Conservation (phyloP, 2,888 invertebrate species). For the Callyntrura guangdongensis region DNA sequence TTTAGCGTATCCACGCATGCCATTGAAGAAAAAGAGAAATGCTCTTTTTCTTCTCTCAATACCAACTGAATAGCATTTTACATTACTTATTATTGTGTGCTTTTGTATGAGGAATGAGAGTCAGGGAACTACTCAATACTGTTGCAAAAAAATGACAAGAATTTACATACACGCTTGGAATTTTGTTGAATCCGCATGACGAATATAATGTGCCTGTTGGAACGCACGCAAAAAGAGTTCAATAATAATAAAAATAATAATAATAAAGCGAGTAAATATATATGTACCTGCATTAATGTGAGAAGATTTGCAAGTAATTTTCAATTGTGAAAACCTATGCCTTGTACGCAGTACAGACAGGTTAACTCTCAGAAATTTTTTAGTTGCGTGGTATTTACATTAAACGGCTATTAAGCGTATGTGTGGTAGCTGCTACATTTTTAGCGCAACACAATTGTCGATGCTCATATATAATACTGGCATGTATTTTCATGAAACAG, state of each 20-base stretch:
- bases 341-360: background rate
- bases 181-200: slow-evolving; percentile 13
- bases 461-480: background rate
- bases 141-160: slow-evolving; percentile 7
- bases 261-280: background rate
- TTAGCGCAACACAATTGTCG: background rate
- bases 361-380: slow-evolving; percentile 26
- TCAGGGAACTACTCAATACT: background rate
- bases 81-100: slow-evolving; percentile 5
- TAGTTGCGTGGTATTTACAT: slow-evolving; percentile 42
- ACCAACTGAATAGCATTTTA: slow-evolving; percentile 1
- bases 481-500: slow-evolving; percentile 12
- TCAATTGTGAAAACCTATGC: slow-evolving; percentile 53
- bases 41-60: background rate
- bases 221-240: slow-evolving; percentile 10
- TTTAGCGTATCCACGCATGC: slow-evolving; percentile 9
- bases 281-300: slow-evolving; percentile 28
- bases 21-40: slow-evolving; percentile 42
- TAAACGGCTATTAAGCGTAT: slow-evolving; percentile 45
- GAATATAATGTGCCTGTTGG: background rate
- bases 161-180: background rate
- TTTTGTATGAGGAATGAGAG: background rate
- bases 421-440: slow-evolving; percentile 44
- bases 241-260: background rate
- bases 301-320: slow-evolving; percentile 56